These are phyloP conservation scores for Oncorhynchus clarkii DNA, from an alignment of 2,113 vertebrate species.

Conservation along the genomic window DNA sequence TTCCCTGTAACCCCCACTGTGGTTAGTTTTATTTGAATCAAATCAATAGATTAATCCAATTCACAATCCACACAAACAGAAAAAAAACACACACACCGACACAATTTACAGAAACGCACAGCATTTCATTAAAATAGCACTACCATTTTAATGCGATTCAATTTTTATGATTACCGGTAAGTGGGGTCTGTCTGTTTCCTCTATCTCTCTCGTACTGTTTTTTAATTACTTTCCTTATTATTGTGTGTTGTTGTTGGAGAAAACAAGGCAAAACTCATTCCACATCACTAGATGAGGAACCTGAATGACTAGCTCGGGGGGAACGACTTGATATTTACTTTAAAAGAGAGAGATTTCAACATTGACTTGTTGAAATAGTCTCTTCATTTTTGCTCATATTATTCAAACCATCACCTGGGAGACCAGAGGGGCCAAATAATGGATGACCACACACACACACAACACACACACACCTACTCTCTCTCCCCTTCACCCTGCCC, in stretches of 20 bases:
- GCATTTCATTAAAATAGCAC: slow-evolving; percentile 49
- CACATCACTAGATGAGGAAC: slow-evolving; percentile 69
- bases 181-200: slow-evolving; percentile 37
- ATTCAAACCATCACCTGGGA: background rate
- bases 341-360: slow-evolving; percentile 40
- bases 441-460: too few species aligned
- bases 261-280: slow-evolving; percentile 79
- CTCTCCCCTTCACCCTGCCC: slow-evolving; percentile 10
- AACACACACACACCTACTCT: slow-evolving; percentile 13
- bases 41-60: slow-evolving; percentile 37
- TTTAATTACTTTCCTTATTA: slow-evolving; percentile 76
- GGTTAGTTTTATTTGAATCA: slow-evolving; percentile 48
- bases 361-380: slow-evolving; percentile 42
- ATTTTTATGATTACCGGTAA: slow-evolving; percentile 59
- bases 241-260: slow-evolving; percentile 62
- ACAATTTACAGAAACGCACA: slow-evolving; percentile 40
- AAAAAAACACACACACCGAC: slow-evolving; percentile 20
- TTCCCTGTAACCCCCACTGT: slow-evolving; percentile 20
- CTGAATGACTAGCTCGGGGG: slow-evolving; percentile 66
- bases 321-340: slow-evolving; percentile 33
- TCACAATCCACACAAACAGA: slow-evolving; percentile 14
- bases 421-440: too few species aligned
- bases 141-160: slow-evolving; percentile 54
- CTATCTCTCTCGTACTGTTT: slow-evolving; percentile 50
- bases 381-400: slow-evolving; percentile 5